These are phyloP conservation scores for Calosoma granatense DNA, from an alignment of 1,140 invertebrate genomes.

Conservation along the genomic window DNA sequence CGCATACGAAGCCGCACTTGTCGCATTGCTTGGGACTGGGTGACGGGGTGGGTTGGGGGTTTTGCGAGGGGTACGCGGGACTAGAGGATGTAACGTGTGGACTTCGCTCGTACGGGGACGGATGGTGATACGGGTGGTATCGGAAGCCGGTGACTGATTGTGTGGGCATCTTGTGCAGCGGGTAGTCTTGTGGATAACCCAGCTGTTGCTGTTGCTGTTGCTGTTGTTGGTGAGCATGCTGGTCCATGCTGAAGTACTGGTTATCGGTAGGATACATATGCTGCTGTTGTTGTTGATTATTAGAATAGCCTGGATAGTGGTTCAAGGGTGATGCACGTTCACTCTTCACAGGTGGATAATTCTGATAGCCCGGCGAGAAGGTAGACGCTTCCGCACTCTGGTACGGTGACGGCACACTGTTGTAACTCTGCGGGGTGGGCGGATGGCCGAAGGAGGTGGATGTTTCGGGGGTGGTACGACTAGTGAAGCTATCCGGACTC, in stretches of 20 bases:
- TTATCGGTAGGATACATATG: slow-evolving; percentile 15
- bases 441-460: slow-evolving; percentile 43
- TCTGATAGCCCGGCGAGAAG: slow-evolving; percentile 39
- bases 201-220: slow-evolving; percentile 30
- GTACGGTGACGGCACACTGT: slow-evolving; percentile 46
- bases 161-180: slow-evolving; percentile 29
- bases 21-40: slow-evolving; percentile 63
- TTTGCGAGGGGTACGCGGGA: slow-evolving; percentile 45
- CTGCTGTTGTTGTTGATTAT: slow-evolving; percentile 18
- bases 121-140: slow-evolving; percentile 37
- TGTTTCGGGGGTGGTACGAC: slow-evolving; percentile 42
- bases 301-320: slow-evolving; percentile 15
- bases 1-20: slow-evolving; percentile 67
- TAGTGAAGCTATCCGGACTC: slow-evolving; percentile 42
- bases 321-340: slow-evolving; percentile 35
- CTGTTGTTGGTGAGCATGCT: slow-evolving; percentile 33
- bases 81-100: slow-evolving; percentile 52
- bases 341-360: slow-evolving; percentile 29
- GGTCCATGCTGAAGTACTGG: slow-evolving; percentile 19
- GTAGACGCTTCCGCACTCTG: slow-evolving; percentile 45
- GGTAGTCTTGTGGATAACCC: slow-evolving; percentile 39
- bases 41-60: slow-evolving; percentile 47
- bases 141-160: slow-evolving; percentile 21
- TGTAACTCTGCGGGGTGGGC: slow-evolving; percentile 47
- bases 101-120: slow-evolving; percentile 38